phyloP scores from a whole-genome alignment of 2,797 vertebrate genomes.

The Numenius phaeopus region DNA sequence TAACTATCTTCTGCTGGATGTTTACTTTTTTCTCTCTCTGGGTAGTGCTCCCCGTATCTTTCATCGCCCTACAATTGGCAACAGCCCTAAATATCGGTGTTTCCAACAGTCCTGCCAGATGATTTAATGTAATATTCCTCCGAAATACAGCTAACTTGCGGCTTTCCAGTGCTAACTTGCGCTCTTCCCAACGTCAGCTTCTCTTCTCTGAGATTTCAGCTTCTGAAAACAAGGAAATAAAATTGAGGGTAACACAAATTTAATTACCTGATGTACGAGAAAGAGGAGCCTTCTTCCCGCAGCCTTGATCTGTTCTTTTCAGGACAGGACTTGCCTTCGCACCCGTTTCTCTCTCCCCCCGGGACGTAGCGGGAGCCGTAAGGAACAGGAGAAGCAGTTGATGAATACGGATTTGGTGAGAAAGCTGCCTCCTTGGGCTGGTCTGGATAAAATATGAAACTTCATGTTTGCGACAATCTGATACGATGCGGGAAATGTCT shows the following conservation, averaged over 20 bases:
- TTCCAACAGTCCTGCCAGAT: not conserved
- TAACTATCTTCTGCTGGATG: accelerated
- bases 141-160: not conserved
- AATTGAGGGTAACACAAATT: not conserved
- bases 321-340: not conserved
- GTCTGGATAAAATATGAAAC: not conserved
- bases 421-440: not conserved
- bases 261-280: accelerated
- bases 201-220: not conserved
- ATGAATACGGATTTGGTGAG: not conserved
- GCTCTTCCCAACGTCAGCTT: not conserved
- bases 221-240: not conserved
- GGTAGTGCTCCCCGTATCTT: accelerated
- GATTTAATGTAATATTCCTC: not conserved
- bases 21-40: not conserved
- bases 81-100: accelerated
- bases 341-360: not conserved
- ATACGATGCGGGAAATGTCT: accelerated
- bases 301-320: not conserved
- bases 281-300: not conserved
- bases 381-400: accelerated
- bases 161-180: not conserved
- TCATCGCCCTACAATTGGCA: not conserved
- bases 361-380: accelerated
- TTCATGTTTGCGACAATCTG: accelerated